These are phyloP conservation scores for Porites lutea DNA, from an alignment of 64 coral and sea anemone genomes.

Conservation along the genomic window DNA sequence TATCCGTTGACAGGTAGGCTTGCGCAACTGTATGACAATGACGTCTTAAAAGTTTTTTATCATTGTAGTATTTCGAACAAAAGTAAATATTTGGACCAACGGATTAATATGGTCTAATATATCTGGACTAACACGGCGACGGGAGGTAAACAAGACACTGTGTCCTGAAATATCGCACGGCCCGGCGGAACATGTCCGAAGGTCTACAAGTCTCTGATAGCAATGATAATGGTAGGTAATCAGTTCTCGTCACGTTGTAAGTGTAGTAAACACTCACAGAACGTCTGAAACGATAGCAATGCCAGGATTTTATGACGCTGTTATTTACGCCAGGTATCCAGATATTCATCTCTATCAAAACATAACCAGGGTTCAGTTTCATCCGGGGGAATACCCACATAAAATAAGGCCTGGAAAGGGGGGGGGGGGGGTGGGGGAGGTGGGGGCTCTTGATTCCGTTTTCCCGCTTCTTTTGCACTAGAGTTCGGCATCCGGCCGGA, in stretches of 20 bases:
- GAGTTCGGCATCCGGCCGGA: too few species aligned
- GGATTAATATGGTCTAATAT: constrained; percentile 28
- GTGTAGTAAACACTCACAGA: background rate
- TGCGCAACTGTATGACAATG: background rate
- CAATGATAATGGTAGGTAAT: background rate
- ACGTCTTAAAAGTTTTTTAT: background rate
- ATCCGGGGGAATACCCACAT: too few species aligned
- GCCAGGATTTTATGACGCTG: background rate
- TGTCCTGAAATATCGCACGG: background rate
- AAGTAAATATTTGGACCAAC: constrained; percentile 37
- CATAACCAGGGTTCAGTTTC: background rate
- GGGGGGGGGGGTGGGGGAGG: too few species aligned
- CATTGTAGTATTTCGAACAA: background rate
- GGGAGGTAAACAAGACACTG: background rate
- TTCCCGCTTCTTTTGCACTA: too few species aligned
- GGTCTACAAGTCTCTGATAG: background rate
- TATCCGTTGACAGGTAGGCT: background rate
- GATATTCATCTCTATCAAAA: background rate
- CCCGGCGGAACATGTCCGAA: background rate
- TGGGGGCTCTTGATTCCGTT: too few species aligned
- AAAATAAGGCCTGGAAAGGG: too few species aligned
- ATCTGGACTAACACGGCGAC: background rate
- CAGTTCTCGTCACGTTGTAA: constrained; percentile 10
- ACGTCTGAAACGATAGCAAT: background rate
- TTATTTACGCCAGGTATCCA: background rate